Percentiles rank a stretch among this genome's conserved stretches.
phyloP scores from a whole-genome alignment of 2,888 invertebrate genomes.

The Epinotia nisella region DNA sequence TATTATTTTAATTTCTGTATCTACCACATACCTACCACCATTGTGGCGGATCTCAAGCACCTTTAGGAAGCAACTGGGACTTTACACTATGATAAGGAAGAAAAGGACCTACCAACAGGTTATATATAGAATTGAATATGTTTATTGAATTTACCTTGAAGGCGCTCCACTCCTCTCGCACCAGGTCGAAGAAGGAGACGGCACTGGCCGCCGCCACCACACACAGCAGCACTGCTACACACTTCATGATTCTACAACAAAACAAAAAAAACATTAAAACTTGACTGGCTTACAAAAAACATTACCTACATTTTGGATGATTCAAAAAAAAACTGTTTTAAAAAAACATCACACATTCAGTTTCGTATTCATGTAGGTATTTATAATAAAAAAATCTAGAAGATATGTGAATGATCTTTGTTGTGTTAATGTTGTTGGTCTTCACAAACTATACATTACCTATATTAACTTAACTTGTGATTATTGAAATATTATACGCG shows the following conservation, averaged over 20 bases:
- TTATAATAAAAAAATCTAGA: too few relatives aligned
- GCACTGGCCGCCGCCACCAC: conserved; percentile 86
- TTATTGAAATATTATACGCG: too few relatives aligned
- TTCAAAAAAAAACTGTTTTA: too few relatives aligned
- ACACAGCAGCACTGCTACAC: conserved; percentile 60
- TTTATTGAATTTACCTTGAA: conserved; percentile 86
- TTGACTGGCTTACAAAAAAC: background rate
- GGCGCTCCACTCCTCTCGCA: conserved; percentile 90
- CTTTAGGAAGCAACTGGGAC: background rate
- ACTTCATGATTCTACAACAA: conserved; percentile 61
- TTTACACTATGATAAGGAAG: background rate
- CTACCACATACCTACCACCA: too few relatives aligned
- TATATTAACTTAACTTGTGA: too few relatives aligned
- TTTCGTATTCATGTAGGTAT: too few relatives aligned
- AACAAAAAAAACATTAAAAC: background rate
- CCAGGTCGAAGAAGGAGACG: conserved; percentile 89
- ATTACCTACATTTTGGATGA: too few relatives aligned
- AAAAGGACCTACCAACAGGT: background rate
- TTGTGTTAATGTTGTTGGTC: too few relatives aligned
- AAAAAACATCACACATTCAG: too few relatives aligned
- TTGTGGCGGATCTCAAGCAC: too few relatives aligned
- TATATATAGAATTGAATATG: background rate
- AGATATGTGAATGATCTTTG: too few relatives aligned
- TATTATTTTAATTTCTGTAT: background rate
- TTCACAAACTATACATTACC: too few relatives aligned